These are phyloP conservation scores for Bubo bubo DNA, from an alignment of 2,113 vertebrate species.

Conservation along the genomic window DNA sequence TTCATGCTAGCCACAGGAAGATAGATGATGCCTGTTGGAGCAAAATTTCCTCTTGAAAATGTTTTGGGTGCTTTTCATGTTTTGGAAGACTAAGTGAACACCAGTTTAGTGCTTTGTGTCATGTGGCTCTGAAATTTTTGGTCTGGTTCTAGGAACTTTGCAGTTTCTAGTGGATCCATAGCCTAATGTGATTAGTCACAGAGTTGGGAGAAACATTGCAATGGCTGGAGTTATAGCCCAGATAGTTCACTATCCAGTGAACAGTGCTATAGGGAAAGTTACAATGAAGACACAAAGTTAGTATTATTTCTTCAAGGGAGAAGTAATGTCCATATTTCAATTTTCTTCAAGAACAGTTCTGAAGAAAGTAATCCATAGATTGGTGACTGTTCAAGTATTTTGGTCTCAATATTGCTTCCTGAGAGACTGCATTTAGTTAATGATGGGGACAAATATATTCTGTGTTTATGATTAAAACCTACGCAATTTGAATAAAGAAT, in stretches of 20 bases:
- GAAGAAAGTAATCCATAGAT: background rate
- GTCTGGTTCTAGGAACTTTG: background rate
- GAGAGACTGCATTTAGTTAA: background rate
- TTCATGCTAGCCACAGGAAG: slow-evolving; percentile 28
- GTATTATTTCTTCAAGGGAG: background rate
- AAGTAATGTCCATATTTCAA: background rate
- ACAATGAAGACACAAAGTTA: background rate
- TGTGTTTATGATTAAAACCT: background rate
- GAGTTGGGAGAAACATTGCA: background rate
- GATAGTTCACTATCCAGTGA: background rate
- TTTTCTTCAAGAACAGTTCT: background rate
- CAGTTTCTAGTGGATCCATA: background rate
- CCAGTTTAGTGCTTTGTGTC: background rate
- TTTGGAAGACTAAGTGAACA: slow-evolving; percentile 17
- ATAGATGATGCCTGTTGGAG: slow-evolving; percentile 27
- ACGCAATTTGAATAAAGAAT: background rate
- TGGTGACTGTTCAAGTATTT: background rate
- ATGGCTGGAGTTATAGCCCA: background rate
- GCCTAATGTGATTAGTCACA: background rate
- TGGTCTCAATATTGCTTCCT: background rate
- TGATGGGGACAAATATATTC: background rate
- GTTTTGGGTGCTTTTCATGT: background rate
- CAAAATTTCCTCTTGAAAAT: slow-evolving; percentile 13
- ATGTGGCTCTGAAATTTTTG: background rate
- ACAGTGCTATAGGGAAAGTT: background rate